These are phyloP conservation scores for Ommatoiulus sabulosus DNA, from an alignment of 2,888 invertebrate species.

Conservation along the genomic window DNA sequence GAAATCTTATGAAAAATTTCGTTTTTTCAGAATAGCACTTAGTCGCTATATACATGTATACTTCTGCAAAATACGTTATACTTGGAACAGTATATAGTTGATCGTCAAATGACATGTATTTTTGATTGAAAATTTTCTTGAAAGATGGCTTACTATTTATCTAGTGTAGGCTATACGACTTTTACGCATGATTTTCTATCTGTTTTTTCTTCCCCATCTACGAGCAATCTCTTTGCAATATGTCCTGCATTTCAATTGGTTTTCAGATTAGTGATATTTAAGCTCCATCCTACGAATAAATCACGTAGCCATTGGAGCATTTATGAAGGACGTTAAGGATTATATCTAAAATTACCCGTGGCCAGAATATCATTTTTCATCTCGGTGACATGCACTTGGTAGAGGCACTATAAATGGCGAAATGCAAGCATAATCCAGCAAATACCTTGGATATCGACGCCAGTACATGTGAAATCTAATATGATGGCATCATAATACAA, in stretches of 20 bases:
- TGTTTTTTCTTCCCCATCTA: no score
- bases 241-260: neutral
- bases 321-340: neutral
- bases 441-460: neutral
- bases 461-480: neutral
- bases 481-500: neutral
- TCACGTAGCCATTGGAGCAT: neutral
- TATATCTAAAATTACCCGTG: neutral
- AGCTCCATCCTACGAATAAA: neutral
- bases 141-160: no score
- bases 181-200: no score
- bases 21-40: no score
- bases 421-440: neutral
- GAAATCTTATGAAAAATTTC: no score
- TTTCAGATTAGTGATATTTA: constrained; percentile 8
- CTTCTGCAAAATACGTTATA: no score
- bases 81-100: no score
- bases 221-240: neutral
- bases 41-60: no score
- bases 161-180: no score
- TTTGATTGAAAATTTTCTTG: no score
- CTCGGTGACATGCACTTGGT: neutral
- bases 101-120: no score
- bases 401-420: neutral
- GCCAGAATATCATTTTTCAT: constrained; percentile 12